These are phyloP conservation scores for Mallotus villosus DNA, from an alignment of 2,797 vertebrate species.

Conservation along the genomic window DNA sequence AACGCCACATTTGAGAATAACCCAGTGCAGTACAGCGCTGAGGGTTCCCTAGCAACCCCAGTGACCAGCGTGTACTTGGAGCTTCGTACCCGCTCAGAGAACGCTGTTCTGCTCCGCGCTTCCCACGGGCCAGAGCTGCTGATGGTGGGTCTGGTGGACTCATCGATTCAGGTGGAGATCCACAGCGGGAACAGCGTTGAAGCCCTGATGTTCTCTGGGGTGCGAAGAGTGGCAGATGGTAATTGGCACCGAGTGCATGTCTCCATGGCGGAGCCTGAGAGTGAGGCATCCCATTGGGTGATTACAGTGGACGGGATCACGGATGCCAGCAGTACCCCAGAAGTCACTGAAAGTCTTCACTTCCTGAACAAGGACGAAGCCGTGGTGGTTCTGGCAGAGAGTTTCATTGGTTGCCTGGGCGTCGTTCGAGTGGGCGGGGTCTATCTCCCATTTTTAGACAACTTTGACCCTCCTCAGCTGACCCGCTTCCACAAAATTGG, in stretches of 20 bases:
- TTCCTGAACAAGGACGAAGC: conserved; percentile 75
- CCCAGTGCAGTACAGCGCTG: conserved; percentile 74
- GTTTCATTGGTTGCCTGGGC: conserved; percentile 88
- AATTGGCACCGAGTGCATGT: conserved; percentile 83
- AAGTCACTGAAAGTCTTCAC: conserved; percentile 67
- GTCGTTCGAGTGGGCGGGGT: conserved; percentile 79
- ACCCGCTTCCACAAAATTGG: conserved; percentile 72
- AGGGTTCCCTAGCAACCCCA: conserved; percentile 60
- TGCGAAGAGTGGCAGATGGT: conserved; percentile 75
- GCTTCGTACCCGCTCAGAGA: conserved; percentile 83
- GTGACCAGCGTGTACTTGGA: conserved; percentile 79
- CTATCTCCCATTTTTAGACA: conserved; percentile 79
- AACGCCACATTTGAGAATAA: conserved; percentile 84
- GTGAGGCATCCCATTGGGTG: conserved; percentile 73
- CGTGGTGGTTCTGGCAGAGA: conserved; percentile 74
- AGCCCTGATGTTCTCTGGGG: conserved; percentile 66
- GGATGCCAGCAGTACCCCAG: conserved; percentile 65
- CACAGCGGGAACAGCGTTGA: conserved; percentile 74
- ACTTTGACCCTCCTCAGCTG: conserved; percentile 55
- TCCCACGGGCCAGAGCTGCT: conserved; percentile 70
- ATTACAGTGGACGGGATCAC: conserved; percentile 75
- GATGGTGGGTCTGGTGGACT: conserved; percentile 79
- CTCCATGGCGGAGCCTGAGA: conserved; percentile 69
- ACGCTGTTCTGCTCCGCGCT: conserved; percentile 80
- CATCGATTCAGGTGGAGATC: conserved; percentile 76